phyloP scores from a whole-genome alignment of 2,888 invertebrate genomes.

The Caradrina kadenii region DNA sequence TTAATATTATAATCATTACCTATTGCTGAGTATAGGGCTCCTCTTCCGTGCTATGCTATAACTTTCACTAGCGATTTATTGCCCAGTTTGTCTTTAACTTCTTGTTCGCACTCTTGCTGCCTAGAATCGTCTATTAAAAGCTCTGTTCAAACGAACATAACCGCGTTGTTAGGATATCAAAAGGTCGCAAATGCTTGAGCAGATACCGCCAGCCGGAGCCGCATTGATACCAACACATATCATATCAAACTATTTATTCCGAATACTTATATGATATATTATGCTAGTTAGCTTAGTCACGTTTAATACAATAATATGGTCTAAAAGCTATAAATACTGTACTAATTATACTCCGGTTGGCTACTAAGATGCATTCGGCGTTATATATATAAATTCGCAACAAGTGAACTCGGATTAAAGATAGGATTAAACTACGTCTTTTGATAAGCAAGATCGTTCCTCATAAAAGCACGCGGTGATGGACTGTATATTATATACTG shows the following conservation, averaged over 20 bases:
- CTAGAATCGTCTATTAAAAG: background rate
- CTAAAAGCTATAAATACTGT: background rate
- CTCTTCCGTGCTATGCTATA: background rate
- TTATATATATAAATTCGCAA: background rate
- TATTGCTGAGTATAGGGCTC: background rate
- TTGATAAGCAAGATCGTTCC: slow-evolving; percentile 4
- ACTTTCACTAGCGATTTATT: background rate
- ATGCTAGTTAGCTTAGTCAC: slow-evolving; percentile 1
- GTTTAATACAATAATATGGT: slow-evolving; percentile 16
- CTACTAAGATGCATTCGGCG: background rate
- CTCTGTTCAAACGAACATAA: background rate
- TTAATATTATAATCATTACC: background rate
- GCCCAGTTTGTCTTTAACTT: background rate
- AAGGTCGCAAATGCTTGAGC: background rate
- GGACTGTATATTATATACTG: background rate
- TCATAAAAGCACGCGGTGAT: background rate
- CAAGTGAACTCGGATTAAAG: background rate
- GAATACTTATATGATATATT: slow-evolving; percentile 1
- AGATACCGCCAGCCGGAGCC: background rate
- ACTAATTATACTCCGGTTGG: background rate
- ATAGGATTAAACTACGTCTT: background rate
- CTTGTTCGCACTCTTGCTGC: background rate
- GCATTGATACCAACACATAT: slow-evolving; percentile 8
- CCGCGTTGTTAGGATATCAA: background rate
- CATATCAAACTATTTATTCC: slow-evolving; percentile 4